Base-by-base conservation (phyloP, 2,113 vertebrate genomes). In the Apteryx owenii region DNA sequence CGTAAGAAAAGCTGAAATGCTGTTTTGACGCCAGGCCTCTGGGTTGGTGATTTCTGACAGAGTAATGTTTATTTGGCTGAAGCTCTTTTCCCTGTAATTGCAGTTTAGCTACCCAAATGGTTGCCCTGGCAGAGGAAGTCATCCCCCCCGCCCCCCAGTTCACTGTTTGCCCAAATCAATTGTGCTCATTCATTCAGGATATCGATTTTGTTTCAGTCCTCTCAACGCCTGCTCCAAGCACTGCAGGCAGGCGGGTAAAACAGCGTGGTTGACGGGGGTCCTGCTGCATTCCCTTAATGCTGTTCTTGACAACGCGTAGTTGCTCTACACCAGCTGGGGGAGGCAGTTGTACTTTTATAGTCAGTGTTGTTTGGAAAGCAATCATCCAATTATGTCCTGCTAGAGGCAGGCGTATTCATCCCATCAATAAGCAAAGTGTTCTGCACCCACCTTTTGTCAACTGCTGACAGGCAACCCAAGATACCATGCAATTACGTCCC, bases 281-380 rank as follows among this genome's bases (percentile, higher is more conserved):
- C 42, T 75, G 51, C 81, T 87, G 90, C 65, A 62, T 80, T n/a
- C 40, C 13, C 42, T 90, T 80, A 40, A 2, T 10, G 9, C 12
- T 4, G 1, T 7, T 71, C 70, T 42, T 86, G 48, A 48, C 26
- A 7, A 4, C 1, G 7, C 5, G 1, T 22, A n/a, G 25, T 36
- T 0, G 0, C 12, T 62, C 29, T 70, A 8, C 21, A 33, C 56
- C 2, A 0, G 40, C 16, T 40, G 3, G 4, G 11, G 36, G 29
- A 66, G 18, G 61, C 10, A 48, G 44, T 20, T 77, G 68, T 8
- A 40, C 12, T 85, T 71, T 87, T 54, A 19, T 12, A 68, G 9
- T 13, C 60, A 46, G 23, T 23, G 51, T 79, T 17, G 7, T 23
- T 54, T 61, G 81, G 65, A 68, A 91, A 95, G 12, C 26, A 75